Percentiles rank a stretch among this genome's conserved stretches.
Evolutionary conservation across 2,113 vertebrate genomes (phyloP).

Genomic region (Cynoglossus semilaevis): DNA sequence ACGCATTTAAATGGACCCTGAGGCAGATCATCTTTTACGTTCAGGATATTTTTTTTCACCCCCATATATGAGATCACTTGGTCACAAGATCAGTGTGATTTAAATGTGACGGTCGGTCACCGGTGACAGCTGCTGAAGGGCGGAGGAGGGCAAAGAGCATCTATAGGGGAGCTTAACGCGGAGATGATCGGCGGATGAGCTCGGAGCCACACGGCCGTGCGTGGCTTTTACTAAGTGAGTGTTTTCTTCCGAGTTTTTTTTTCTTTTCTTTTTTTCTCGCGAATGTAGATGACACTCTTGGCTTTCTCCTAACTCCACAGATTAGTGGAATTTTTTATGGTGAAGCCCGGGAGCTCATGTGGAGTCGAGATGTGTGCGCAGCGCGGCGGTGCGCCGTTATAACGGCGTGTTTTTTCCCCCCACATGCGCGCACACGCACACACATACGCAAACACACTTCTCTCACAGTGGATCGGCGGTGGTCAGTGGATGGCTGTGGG

Average conservation of each 20-base stretch:
- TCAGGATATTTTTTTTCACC: too few species aligned
- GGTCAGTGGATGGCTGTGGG: constrained; percentile 37
- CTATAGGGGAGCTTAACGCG: constrained; percentile 7
- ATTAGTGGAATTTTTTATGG: too few species aligned
- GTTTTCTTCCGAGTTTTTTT: background rate
- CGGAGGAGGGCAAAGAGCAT: constrained; percentile 20
- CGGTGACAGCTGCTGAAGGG: constrained; percentile 41
- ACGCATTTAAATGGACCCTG: constrained; percentile 9
- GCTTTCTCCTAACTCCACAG: too few species aligned
- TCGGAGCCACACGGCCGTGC: constrained; percentile 3
- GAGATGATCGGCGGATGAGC: constrained; percentile 24
- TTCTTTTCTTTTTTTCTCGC: background rate
- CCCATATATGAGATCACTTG: too few species aligned
- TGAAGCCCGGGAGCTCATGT: constrained; percentile 31
- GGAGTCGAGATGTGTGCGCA: constrained; percentile 49
- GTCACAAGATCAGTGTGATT: background rate
- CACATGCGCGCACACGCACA: background rate
- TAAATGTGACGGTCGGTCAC: constrained; percentile 28
- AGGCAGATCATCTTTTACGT: background rate
- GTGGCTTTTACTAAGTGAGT: constrained; percentile 8
- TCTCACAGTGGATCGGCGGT: constrained; percentile 28
- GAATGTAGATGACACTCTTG: too few species aligned
- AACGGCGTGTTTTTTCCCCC: constrained; percentile 31
- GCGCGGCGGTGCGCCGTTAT: constrained; percentile 51
- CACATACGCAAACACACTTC: too few species aligned